Conservation (phyloP, 2,888 invertebrate species). For the Plemyria rubiginata region DNA sequence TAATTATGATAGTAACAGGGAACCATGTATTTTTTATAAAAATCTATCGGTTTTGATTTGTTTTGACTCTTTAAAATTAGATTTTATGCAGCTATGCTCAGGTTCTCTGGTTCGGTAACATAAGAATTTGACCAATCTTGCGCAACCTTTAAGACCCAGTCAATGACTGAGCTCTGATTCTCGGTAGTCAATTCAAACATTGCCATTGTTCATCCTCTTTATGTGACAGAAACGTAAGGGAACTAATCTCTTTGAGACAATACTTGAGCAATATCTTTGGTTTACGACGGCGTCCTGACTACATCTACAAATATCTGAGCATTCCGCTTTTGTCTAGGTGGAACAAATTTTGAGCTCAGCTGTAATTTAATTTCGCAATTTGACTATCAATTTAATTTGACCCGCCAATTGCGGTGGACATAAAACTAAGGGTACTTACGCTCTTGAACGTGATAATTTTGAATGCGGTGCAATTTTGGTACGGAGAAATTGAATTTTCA, state of each 20-base stretch:
- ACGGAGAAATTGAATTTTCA: slow-evolving; percentile 1
- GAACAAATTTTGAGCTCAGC: slow-evolving; percentile 75
- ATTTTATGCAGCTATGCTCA: no score
- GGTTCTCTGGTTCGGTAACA: no score
- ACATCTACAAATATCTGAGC: slow-evolving; percentile 80
- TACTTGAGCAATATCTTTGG: slow-evolving; percentile 76
- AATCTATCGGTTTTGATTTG: no score
- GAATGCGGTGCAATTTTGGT: slow-evolving; percentile 4
- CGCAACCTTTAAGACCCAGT: not conserved
- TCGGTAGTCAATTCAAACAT: slow-evolving; percentile 2
- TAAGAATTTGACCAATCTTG: not conserved
- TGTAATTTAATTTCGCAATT: slow-evolving; percentile 76
- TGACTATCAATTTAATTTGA: slow-evolving; percentile 43
- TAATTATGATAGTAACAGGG: no score
- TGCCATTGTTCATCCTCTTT: slow-evolving; percentile 47
- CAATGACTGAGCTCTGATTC: not conserved
- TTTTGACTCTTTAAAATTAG: no score
- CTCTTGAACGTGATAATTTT: slow-evolving; percentile 7
- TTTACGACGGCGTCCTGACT: slow-evolving; percentile 71
- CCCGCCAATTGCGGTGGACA: slow-evolving; percentile 36
- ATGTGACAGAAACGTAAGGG: slow-evolving; percentile 66
- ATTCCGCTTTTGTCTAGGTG: slow-evolving; percentile 77
- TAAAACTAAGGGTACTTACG: slow-evolving; percentile 18
- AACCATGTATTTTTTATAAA: no score
- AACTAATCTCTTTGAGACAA: slow-evolving; percentile 82